These are phyloP conservation scores for Lutjanus argentimaculatus DNA, from an alignment of 2,797 vertebrate genomes.

Conservation along the genomic window DNA sequence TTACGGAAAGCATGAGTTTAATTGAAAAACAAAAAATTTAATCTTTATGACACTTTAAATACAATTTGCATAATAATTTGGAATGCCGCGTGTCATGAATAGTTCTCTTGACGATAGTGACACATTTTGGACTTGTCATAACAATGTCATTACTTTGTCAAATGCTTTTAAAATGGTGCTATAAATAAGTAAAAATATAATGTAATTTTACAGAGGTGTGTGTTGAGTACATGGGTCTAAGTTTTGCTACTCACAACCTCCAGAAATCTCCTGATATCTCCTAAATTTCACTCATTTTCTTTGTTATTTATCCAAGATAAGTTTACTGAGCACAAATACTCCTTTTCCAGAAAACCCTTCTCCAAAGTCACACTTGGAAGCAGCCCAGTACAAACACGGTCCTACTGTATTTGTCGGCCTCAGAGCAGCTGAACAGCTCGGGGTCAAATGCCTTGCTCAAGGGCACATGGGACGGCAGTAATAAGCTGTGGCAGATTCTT, in stretches of 20 bases:
- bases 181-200: too few relatives aligned
- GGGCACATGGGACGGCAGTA: not conserved
- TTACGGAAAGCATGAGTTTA: too few relatives aligned
- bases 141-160: too few relatives aligned
- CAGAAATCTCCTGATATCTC: not conserved
- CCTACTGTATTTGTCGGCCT: not conserved
- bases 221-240: not conserved
- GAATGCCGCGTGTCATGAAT: too few relatives aligned
- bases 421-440: not conserved
- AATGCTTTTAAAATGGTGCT: too few relatives aligned
- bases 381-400: not conserved
- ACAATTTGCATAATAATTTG: too few relatives aligned
- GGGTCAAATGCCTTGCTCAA: conserved; percentile 29
- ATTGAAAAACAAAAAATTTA: too few relatives aligned
- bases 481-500: not conserved
- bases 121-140: too few relatives aligned
- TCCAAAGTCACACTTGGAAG: not conserved
- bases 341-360: not conserved
- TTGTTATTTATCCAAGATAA: not conserved
- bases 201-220: not conserved
- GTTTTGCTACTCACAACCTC: not conserved
- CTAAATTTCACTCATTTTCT: not conserved
- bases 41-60: too few relatives aligned
- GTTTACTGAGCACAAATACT: not conserved
- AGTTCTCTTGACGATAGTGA: too few relatives aligned